phyloP scores from a whole-genome alignment of 2,113 vertebrate genomes.

The Nerophis ophidion region DNA sequence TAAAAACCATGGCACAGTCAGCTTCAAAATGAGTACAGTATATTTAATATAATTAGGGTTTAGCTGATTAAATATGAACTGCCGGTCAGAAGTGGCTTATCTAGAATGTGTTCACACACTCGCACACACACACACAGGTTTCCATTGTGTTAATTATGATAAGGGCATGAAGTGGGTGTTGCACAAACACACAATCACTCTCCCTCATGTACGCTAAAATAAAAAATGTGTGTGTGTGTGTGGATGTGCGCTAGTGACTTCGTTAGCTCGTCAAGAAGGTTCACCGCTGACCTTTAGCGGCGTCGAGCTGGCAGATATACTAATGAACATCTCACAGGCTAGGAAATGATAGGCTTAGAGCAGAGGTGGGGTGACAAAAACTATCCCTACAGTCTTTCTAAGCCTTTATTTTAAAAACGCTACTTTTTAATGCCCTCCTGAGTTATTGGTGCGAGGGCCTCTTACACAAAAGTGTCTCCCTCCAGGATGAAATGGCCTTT shows the following conservation, averaged over 20 bases:
- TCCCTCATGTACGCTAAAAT: no score
- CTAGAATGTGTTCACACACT: neutral
- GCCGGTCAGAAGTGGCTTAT: neutral
- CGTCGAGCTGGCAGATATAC: constrained; percentile 27
- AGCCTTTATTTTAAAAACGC: neutral
- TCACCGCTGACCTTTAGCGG: constrained; percentile 55
- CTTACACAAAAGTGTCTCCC: constrained; percentile 29
- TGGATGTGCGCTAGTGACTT: neutral
- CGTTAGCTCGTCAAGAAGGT: constrained; percentile 30
- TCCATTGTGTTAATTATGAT: constrained; percentile 19
- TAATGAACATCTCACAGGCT: constrained; percentile 40
- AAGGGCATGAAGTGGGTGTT: constrained; percentile 1
- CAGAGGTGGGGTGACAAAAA: constrained; percentile 11
- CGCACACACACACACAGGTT: neutral
- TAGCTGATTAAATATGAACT: no score
- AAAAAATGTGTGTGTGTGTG: no score
- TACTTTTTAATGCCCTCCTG: constrained; percentile 25
- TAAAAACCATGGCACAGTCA: no score
- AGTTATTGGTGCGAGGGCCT: constrained; percentile 30
- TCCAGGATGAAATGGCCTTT: constrained; percentile 37
- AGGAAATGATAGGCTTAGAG: constrained; percentile 37
- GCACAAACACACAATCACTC: neutral
- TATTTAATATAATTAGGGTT: no score
- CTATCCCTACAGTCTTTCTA: neutral
- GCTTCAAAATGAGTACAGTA: no score